Conservation (phyloP, 2,113 vertebrate species). For the Chiloscyllium plagiosum region DNA sequence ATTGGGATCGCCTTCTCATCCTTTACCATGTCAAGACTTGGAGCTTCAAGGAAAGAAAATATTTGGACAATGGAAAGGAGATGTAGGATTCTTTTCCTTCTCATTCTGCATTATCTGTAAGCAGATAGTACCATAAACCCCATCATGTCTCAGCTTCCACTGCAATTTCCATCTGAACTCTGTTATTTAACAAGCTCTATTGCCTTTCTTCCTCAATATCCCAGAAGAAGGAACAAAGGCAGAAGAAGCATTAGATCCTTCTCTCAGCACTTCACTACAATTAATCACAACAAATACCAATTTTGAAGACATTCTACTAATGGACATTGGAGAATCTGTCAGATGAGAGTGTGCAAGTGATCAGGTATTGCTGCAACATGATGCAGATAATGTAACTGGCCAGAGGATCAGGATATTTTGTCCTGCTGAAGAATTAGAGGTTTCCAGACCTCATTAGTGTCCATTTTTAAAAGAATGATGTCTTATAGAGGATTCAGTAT, state of each 20-base stretch:
- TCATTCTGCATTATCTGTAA: not conserved
- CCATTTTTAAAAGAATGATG: not conserved
- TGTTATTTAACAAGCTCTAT: not conserved
- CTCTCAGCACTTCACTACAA: not conserved
- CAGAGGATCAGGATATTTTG: not conserved
- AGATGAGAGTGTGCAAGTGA: not conserved
- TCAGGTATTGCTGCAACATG: not conserved
- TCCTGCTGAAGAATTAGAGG: not conserved
- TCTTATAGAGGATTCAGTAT: not conserved
- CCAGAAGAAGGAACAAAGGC: not conserved
- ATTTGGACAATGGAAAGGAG: not conserved
- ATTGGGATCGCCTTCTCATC: not conserved
- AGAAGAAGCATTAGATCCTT: not conserved
- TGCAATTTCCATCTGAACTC: not conserved
- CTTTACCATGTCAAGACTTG: not conserved
- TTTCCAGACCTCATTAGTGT: not conserved
- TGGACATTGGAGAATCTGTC: not conserved
- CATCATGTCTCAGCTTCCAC: not conserved
- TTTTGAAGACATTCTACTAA: not conserved
- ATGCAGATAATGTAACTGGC: not conserved
- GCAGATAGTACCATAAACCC: not conserved
- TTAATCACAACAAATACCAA: not conserved
- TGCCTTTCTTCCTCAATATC: not conserved
- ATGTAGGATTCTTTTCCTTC: not conserved
- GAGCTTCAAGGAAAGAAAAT: not conserved